Percentiles rank a stretch among this genome's conserved stretches.
Conservation (phyloP, 2,113 vertebrate genomes). For the Jaculus jaculus region DNA sequence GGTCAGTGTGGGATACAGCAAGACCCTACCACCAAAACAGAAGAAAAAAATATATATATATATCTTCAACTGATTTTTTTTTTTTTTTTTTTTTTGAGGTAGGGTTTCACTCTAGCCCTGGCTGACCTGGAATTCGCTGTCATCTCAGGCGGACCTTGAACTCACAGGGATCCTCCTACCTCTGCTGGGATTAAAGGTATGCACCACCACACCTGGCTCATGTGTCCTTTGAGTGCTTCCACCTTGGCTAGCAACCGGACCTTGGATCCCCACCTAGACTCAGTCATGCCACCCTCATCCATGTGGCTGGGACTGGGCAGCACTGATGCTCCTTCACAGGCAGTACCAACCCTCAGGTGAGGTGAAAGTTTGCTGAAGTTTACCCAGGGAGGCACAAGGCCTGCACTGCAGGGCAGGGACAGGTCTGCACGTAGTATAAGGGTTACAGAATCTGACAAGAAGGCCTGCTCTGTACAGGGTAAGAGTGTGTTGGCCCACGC, state of each 20-base stretch:
- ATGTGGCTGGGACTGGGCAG: background rate
- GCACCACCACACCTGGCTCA: too few species aligned
- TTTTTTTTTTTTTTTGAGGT: background rate
- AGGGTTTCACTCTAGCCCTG: too few species aligned
- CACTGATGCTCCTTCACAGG: background rate
- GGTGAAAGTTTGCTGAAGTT: background rate
- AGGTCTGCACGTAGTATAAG: background rate
- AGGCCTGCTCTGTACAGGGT: background rate
- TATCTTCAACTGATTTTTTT: background rate
- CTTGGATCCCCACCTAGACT: background rate
- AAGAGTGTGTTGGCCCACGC: too few species aligned
- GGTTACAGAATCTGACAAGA: background rate
- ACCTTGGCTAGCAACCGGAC: background rate
- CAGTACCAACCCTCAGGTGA: background rate
- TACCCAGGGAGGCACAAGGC: background rate
- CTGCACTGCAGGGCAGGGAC: background rate
- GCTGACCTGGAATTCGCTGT: too few species aligned
- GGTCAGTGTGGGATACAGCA: too few species aligned
- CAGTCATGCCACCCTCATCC: background rate
- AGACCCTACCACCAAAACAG: too few species aligned
- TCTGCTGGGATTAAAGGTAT: too few species aligned
- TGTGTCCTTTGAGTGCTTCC: background rate
- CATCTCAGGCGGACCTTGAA: too few species aligned
- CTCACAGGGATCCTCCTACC: too few species aligned
- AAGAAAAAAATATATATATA: too few species aligned